Percentiles rank a stretch among this genome's conserved stretches.
Evolutionary conservation across 2,888 invertebrate species (phyloP).

Genomic region (Muschampia plurimacula): DNA sequence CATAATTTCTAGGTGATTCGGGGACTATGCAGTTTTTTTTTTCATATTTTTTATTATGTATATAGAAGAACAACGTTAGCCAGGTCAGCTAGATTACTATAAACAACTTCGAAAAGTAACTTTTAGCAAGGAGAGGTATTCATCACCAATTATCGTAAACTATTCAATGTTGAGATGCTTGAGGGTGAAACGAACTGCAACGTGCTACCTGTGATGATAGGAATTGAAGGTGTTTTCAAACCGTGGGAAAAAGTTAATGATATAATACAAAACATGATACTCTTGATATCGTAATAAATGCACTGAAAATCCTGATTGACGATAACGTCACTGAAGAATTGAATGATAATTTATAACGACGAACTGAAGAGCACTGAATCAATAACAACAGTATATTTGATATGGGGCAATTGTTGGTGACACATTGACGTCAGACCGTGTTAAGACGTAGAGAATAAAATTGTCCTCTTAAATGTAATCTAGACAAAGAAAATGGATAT

Average conservation of each 20-base stretch:
- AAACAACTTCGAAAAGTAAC: not conserved
- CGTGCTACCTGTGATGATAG: not conserved
- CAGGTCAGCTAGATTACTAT: too few relatives aligned
- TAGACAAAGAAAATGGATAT: not conserved
- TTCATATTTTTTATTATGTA: too few relatives aligned
- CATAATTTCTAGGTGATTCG: too few relatives aligned
- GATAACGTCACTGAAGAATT: constrained; percentile 12
- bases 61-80: too few relatives aligned
- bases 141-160: not conserved
- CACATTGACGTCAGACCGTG: not conserved
- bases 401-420: constrained; percentile 3
- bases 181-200: not conserved
- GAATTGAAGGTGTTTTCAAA: not conserved
- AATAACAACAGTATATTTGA: constrained; percentile 8
- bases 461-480: not conserved
- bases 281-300: not conserved
- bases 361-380: not conserved
- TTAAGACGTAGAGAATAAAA: not conserved
- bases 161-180: not conserved
- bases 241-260: not conserved
- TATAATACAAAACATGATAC: not conserved
- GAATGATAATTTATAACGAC: not conserved
- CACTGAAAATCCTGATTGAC: not conserved
- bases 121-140: not conserved
- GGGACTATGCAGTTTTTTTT: too few relatives aligned